Conservation (phyloP, 2,113 vertebrate genomes). For the Serinus canaria region DNA sequence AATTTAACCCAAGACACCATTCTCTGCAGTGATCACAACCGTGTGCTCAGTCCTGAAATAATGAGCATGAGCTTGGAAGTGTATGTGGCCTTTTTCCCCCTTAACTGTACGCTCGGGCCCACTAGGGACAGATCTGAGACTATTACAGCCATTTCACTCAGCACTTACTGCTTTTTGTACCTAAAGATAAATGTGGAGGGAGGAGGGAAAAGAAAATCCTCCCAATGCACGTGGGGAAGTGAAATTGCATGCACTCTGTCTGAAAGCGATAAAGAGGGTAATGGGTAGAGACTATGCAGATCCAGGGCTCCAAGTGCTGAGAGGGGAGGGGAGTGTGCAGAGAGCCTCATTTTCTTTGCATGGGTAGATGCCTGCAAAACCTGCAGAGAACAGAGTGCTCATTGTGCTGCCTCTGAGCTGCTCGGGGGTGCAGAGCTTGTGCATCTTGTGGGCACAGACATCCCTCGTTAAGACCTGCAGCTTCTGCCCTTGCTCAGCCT, state of each 20-base stretch:
- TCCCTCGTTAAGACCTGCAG: not conserved
- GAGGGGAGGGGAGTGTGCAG: not conserved
- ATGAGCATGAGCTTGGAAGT: not conserved
- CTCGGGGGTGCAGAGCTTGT: not conserved
- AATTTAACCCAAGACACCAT: not conserved
- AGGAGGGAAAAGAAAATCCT: not conserved
- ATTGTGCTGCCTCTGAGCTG: not conserved
- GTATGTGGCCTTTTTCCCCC: not conserved
- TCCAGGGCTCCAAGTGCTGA: not conserved
- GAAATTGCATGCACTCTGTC: not conserved
- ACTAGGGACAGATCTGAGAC: conserved; percentile 15
- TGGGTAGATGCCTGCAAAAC: not conserved
- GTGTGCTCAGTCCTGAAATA: conserved; percentile 11
- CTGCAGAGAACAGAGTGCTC: not conserved
- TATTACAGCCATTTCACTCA: not conserved
- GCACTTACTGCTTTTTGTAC: not conserved
- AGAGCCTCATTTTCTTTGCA: not conserved
- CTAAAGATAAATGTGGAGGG: not conserved
- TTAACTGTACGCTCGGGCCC: not conserved
- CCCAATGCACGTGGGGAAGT: not conserved
- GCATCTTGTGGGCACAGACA: not conserved
- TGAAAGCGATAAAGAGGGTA: not conserved
- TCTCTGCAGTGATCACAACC: not conserved
- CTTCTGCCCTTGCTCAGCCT: not conserved
- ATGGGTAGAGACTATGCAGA: not conserved